phyloP scores from a whole-genome alignment of 2,888 invertebrate species.

The Callimorpha dominula region DNA sequence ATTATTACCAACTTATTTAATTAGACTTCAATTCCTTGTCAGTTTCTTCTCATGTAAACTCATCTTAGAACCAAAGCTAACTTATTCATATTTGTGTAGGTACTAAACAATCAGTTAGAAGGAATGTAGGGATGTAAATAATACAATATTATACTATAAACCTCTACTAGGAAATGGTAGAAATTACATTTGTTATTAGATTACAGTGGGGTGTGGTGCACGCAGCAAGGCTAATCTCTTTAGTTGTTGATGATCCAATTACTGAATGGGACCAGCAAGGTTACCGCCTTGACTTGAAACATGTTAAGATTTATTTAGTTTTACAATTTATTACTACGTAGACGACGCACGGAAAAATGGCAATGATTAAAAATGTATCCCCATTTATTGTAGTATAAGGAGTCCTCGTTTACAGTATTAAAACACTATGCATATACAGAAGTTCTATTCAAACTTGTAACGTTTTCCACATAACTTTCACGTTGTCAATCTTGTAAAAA shows the following conservation, averaged over 20 bases:
- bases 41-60: too few relatives aligned
- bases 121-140: not conserved
- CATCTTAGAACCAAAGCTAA: too few relatives aligned
- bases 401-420: not conserved
- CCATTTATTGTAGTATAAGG: not conserved
- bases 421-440: too few relatives aligned
- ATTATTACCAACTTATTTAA: too few relatives aligned
- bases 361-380: not conserved
- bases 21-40: too few relatives aligned
- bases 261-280: slow-evolving; percentile 60
- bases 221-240: slow-evolving; percentile 70
- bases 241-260: slow-evolving; percentile 73
- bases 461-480: too few relatives aligned
- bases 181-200: slow-evolving; percentile 64
- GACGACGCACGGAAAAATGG: not conserved
- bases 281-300: slow-evolving; percentile 67
- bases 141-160: not conserved
- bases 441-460: too few relatives aligned
- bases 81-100: too few relatives aligned
- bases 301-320: slow-evolving; percentile 42
- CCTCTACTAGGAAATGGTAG: slow-evolving; percentile 36
- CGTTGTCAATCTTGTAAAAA: too few relatives aligned
- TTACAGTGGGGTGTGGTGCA: slow-evolving; percentile 63
- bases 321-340: slow-evolving; percentile 1
- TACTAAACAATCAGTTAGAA: not conserved